Evolutionary conservation across 37 sponge, comb jelly and placozoan species (phyloP).

Genomic region (Dysidea cf. avara): DNA sequence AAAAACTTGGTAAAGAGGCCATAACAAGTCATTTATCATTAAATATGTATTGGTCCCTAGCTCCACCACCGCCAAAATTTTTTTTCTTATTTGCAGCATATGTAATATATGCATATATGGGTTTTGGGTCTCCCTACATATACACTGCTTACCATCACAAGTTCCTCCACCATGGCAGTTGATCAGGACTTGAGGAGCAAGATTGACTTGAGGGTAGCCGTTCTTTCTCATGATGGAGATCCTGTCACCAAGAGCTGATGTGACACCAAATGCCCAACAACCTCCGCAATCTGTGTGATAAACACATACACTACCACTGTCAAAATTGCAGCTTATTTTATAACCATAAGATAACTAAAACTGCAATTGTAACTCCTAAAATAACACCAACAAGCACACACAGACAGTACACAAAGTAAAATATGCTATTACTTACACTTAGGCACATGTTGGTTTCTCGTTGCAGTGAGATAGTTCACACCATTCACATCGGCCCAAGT

Average conservation of each 20-base stretch:
- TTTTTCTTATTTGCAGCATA: too few relatives aligned
- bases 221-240: conserved; percentile 66
- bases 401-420: not conserved
- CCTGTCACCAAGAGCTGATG: conserved; percentile 78
- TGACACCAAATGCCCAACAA: conserved; percentile 84
- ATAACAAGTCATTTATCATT: too few relatives aligned
- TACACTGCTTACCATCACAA: conserved; percentile 47
- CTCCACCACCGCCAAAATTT: too few relatives aligned
- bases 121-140: not conserved
- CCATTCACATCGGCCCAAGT: conserved; percentile 69
- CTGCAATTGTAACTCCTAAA: not conserved
- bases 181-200: conserved; percentile 79
- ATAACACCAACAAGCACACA: conserved; percentile 5
- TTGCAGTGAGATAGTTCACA: conserved; percentile 77
- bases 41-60: too few relatives aligned
- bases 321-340: not conserved
- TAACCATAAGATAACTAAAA: too few relatives aligned
- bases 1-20: too few relatives aligned
- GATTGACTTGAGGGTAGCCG: conserved; percentile 57
- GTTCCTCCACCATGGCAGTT: conserved; percentile 76
- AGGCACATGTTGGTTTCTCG: conserved; percentile 83
- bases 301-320: not conserved
- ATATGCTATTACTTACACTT: conserved; percentile 43
- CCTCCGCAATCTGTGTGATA: conserved; percentile 71
- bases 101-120: too few relatives aligned